These are phyloP conservation scores for Zoanthus sansibaricus DNA, from an alignment of 92 coral and sea anemone species.

Conservation along the genomic window DNA sequence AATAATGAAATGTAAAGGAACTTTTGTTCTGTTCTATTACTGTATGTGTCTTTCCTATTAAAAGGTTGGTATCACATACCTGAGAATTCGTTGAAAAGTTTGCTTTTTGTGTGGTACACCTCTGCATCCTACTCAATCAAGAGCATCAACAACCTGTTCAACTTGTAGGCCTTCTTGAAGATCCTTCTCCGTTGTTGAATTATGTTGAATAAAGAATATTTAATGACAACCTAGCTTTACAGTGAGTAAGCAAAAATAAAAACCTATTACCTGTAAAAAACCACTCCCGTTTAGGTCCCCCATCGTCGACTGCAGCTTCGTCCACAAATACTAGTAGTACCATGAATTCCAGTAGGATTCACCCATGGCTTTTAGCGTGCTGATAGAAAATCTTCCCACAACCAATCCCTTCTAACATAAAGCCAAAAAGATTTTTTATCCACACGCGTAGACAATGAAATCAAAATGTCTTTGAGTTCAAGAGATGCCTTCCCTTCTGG, in stretches of 20 bases:
- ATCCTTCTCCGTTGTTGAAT: too few relatives aligned
- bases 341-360: conserved; percentile 13
- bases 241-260: neutral
- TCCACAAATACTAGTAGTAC: conserved; percentile 37
- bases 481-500: conserved; percentile 17
- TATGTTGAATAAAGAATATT: too few relatives aligned
- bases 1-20: too few relatives aligned
- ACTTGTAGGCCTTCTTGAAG: too few relatives aligned
- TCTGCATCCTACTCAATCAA: too few relatives aligned
- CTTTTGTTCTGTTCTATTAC: too few relatives aligned
- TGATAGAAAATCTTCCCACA: conserved; percentile 47
- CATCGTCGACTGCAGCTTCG: conserved; percentile 47
- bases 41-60: too few relatives aligned
- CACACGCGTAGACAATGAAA: neutral
- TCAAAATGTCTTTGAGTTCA: conserved; percentile 3
- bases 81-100: too few relatives aligned
- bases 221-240: neutral
- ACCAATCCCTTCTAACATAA: conserved; percentile 39
- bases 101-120: too few relatives aligned
- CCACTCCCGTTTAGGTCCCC: neutral
- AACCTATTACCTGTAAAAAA: conserved; percentile 42
- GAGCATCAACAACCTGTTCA: too few relatives aligned
- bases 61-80: too few relatives aligned
- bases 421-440: conserved; percentile 14
- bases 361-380: conserved; percentile 46